Percentiles rank a stretch among this genome's conserved stretches.
These are phyloP conservation scores for Calcarius lapponicus DNA, from an alignment of 2,797 vertebrate species.

Conservation along the genomic window DNA sequence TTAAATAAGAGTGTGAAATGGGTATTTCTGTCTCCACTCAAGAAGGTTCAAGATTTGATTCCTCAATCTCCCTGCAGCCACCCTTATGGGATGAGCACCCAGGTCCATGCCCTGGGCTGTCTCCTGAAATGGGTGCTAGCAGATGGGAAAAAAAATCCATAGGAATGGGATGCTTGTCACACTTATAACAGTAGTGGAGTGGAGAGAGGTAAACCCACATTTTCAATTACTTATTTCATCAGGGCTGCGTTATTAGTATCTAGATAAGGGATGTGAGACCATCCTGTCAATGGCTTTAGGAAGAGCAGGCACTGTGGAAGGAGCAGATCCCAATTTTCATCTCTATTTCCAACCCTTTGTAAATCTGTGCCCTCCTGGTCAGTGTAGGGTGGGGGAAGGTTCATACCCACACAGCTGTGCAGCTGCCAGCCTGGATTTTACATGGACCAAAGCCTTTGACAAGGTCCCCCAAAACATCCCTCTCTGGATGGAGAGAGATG, in stretches of 20 bases:
- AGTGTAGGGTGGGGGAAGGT: background rate
- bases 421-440: background rate
- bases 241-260: background rate
- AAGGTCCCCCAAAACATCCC: background rate
- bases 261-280: background rate
- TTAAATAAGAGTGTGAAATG: background rate
- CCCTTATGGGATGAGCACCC: background rate
- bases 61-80: background rate
- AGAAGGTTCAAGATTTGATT: background rate
- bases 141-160: background rate
- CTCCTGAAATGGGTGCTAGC: background rate
- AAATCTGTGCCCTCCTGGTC: background rate
- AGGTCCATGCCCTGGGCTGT: background rate
- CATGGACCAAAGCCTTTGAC: background rate
- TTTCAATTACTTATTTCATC: background rate
- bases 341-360: background rate
- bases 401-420: accelerated
- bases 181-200: background rate
- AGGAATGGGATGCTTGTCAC: background rate
- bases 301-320: background rate
- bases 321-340: background rate
- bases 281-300: background rate
- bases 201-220: background rate
- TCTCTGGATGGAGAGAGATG: background rate
- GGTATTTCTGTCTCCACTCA: background rate